A percentile compares a stretch with the other conserved stretches of the same genome.
Evolutionary conservation across 2,888 invertebrate species (phyloP).

Genomic region (Helobdella robusta): DNA sequence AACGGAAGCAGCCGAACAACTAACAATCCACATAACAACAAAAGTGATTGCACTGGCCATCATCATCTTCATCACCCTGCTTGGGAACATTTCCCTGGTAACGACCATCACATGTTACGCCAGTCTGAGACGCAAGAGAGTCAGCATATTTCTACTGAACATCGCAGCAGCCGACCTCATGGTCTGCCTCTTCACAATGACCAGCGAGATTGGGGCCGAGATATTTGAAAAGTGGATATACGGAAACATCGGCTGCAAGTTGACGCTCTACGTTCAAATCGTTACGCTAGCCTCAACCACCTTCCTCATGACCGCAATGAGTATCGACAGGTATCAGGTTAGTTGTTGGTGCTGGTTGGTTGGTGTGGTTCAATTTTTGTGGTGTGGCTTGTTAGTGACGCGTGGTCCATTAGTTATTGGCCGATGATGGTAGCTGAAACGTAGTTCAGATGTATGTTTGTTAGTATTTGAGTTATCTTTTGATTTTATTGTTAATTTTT

Average conservation of each 20-base stretch:
- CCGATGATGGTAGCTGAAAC: too few species aligned
- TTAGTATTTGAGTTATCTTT: too few species aligned
- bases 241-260: conserved; percentile 48
- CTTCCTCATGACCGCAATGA: conserved; percentile 50
- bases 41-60: conserved; percentile 32
- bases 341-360: not conserved
- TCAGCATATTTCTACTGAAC: conserved; percentile 50
- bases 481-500: too few species aligned
- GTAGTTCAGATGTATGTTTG: too few species aligned
- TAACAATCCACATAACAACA: too few species aligned
- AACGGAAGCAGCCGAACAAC: too few species aligned
- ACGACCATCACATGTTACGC: conserved; percentile 43
- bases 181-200: conserved; percentile 50
- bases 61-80: conserved; percentile 47
- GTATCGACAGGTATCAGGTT: conserved; percentile 49
- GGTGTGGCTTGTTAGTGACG: too few species aligned
- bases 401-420: too few species aligned
- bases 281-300: conserved; percentile 49
- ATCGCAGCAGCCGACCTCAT: conserved; percentile 50
- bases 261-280: conserved; percentile 49
- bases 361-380: not conserved
- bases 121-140: conserved; percentile 44
- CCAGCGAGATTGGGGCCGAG: conserved; percentile 49
- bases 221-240: conserved; percentile 51
- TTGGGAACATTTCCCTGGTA: conserved; percentile 49